A percentile compares a stretch with the other conserved stretches of the same genome.
Evolutionary conservation across 2,888 invertebrate species (phyloP).

Genomic region (Gonocerus acuteangulatus): DNA sequence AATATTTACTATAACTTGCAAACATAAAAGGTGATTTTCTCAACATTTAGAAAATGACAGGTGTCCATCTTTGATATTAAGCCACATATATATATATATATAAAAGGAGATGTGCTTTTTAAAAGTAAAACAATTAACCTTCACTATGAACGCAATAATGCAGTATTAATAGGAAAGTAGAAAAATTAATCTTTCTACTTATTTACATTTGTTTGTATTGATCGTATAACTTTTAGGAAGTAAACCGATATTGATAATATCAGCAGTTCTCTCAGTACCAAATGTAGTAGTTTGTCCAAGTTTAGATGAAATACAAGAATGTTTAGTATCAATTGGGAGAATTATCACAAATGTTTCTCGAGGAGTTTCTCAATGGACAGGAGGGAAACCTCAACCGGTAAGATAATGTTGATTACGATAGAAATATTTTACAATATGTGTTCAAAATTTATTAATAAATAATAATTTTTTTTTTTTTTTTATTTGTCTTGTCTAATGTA

Average conservation of each 20-base stretch:
- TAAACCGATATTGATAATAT: conserved; percentile 69
- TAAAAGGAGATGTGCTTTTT: too few relatives aligned
- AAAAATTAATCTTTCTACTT: background rate
- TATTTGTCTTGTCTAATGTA: conserved; percentile 27
- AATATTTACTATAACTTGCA: too few relatives aligned
- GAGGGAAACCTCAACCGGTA: conserved; percentile 50
- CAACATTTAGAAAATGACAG: too few relatives aligned
- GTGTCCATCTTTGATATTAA: too few relatives aligned
- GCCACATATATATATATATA: too few relatives aligned
- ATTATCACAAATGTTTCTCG: conserved; percentile 79
- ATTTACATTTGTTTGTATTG: too few relatives aligned
- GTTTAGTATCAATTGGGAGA: conserved; percentile 70
- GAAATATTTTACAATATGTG: background rate
- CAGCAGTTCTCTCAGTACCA: conserved; percentile 78
- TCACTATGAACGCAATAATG: too few relatives aligned
- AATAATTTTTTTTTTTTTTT: background rate
- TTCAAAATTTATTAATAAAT: background rate
- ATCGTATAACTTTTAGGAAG: conserved; percentile 46
- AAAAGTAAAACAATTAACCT: too few relatives aligned
- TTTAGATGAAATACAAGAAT: conserved; percentile 84
- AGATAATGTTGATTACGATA: background rate
- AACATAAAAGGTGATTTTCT: too few relatives aligned
- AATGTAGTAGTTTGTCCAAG: conserved; percentile 80
- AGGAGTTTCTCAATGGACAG: conserved; percentile 87
- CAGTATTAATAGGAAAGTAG: background rate